Evolutionary conservation across 2,113 vertebrate genomes (phyloP), one percentile per base, ranked within the genome.

Genomic region (Eonycteris spelaea): DNA sequence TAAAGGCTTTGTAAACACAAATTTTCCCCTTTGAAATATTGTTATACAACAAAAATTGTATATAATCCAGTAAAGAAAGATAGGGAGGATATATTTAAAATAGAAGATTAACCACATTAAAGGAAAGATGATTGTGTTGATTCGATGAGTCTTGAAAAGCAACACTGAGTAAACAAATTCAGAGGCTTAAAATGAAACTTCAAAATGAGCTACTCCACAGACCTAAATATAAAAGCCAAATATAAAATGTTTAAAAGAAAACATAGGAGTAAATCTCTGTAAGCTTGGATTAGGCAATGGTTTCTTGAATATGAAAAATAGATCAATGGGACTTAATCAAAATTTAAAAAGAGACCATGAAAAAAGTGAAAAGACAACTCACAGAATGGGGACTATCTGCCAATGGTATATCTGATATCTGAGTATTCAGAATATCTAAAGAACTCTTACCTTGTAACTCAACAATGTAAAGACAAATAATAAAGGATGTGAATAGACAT

Each of bases 1-100:
- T 21, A 78, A 11, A 45, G 43, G 51, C 26, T 95, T 92, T 86
- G 33, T 92, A 96, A 97, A 93, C 63, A 95, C 1, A n/a, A 15
- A 68, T 86, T 95, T 95, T 67, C 33, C 61, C 53, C 85, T 90
- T 38, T 74, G 77, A 78, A 90, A 96, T 87, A 67, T 14, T 79
- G 33, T 82, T 51, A 95, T 82, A 9, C 18, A 94, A 75, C 7
- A 86, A 85, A 94, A 91, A 86, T 61, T 82, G 6, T 67, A 19
- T 59, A 10, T 71, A 59, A 8, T 67, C 59, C 43, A 77, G 10
- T 79, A 95, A 90, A 95, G 35, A 28, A 70, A 90, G 45, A 79
- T 14, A 59, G 38, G 86, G 71, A 82, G 67, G 3, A 65, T 40
- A 35, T 19, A 21, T 92, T 48, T 28, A 61, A 61, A 90, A 96